Evolutionary conservation across 2,797 vertebrate species (phyloP), one percentile per base, ranked within the genome.

Genomic region (Otus scops): DNA sequence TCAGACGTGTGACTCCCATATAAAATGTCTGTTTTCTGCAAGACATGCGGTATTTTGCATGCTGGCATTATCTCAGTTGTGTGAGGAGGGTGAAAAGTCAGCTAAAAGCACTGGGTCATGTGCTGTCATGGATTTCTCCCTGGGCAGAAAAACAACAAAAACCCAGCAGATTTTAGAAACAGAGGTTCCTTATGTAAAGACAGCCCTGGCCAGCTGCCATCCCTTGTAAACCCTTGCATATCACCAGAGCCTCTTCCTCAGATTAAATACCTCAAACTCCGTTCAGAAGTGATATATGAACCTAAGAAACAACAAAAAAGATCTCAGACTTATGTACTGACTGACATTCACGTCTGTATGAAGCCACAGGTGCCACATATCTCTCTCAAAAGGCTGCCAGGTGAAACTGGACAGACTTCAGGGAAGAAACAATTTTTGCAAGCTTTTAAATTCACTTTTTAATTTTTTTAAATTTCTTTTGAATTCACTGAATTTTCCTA

Each of bases 251-350:
- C 23, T 56, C 32, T 36, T 69, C 63, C 45, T 50, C 36, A 51
- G 41, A 36, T 28, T 32, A 81, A 95, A 73, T 43, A 63, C 13
- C 11, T 77, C 8, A 8, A 36, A 26, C 36, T 83, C 7, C 23
- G 41, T 38, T 65, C 39, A 73, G 39, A 93, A 80, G 48, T 32
- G 1, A 65, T 18, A 2, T 10, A 24, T 5, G 9, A 71, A 80
- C 13, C 8, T 81, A 27, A 77, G 18, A 60, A 80, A 63, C 8
- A 20, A 12, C 2, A 59, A 47, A 38, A 64, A 45, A 67, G 17
- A 2, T 39, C 16, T 38, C 71, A 34, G 36, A 56, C 8, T 73
- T n/a, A 8, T 0, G 1, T 57, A 27, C 2, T 48, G 26, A 50
- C 27, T 7, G 21, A 41, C 30, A 28, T 10, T 64, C 27, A 32